Base-by-base conservation (phyloP, 2,113 vertebrate species). In the Paedocypris sp. region DNA sequence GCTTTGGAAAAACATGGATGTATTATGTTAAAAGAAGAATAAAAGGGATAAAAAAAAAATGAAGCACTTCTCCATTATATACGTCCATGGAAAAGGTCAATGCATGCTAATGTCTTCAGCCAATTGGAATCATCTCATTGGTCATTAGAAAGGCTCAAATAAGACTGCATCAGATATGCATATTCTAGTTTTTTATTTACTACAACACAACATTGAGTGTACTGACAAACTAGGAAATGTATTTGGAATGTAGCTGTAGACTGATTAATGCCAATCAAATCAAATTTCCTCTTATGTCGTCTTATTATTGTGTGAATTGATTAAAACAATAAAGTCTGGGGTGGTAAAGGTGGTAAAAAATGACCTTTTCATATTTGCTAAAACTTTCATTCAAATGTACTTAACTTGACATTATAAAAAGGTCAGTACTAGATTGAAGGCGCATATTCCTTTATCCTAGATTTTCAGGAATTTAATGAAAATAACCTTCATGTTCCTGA, bases 311-410 rank as follows among this genome's bases (percentile, higher is more conserved):
- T 41, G 9, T n/a, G 52, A 18, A 20, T 35, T 53, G 38, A 49
- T 62, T 66, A 66, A 70, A 15, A 61, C 33, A 48, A 51, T 38
- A 23, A 68, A 39, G 41, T 33, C 12, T 60, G 4, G 51, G 18
- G 43, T 22, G 10, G 11, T 50, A 13, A 19, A 22, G 15, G n/a
- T 9, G 43, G n/a, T 47, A 29, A 7, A 47, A 54, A 50, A n/a
- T 68, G 43, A 66, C 73, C 51, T 70, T 70, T 73, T 60, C 31
- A 57, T 32, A 60, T 47, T 50, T 46, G 51, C 56, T 22, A 12
- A 50, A 59, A 73, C 70, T 68, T 64, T 68, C 48, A 50, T 51
- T 71, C 39, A 48, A 54, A 50, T 33, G 23, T 74, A 53, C 50
- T 70, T 60, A 41, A 60, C 66, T 39, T 45, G 50, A 62, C 60